Conservation (phyloP, 2,113 vertebrate species). For the Nannobrachium achirus region DNA sequence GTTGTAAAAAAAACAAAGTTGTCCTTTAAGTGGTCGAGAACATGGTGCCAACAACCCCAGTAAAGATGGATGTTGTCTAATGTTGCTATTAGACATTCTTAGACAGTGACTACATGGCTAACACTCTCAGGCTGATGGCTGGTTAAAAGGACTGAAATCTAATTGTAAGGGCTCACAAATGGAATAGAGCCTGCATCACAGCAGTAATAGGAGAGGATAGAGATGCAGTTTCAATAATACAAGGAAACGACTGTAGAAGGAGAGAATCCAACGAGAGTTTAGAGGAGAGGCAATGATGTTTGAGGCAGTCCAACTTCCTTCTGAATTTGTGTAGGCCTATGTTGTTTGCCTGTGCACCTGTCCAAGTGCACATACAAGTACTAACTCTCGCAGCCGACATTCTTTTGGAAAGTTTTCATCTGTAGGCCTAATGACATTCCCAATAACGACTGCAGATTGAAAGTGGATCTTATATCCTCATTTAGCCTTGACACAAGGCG, state of each 20-base stretch:
- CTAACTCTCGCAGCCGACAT: too few relatives aligned
- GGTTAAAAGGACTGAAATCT: conserved; percentile 58
- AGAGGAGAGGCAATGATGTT: conserved; percentile 28
- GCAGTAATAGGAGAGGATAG: conserved; percentile 49
- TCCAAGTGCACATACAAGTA: too few relatives aligned
- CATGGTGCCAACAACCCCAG: too few relatives aligned
- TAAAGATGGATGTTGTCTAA: too few relatives aligned
- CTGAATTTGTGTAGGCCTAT: not conserved
- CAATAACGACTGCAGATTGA: too few relatives aligned
- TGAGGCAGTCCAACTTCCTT: conserved; percentile 11
- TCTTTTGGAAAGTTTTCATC: too few relatives aligned
- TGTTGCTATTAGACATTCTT: not conserved
- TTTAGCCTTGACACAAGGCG: too few relatives aligned
- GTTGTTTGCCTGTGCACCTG: too few relatives aligned
- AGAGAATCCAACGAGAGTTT: conserved; percentile 23
- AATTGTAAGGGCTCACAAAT: conserved; percentile 57
- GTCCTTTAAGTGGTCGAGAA: too few relatives aligned
- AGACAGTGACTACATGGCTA: conserved; percentile 3
- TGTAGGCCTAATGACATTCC: too few relatives aligned
- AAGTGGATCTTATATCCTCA: too few relatives aligned
- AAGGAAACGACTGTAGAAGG: conserved; percentile 7
- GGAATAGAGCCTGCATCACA: conserved; percentile 44
- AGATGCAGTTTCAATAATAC: conserved; percentile 11
- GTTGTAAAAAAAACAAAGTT: too few relatives aligned
- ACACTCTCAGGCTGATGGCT: conserved; percentile 40